Base-by-base conservation (phyloP, 2,797 vertebrate genomes). In the Synanceia verrucosa region DNA sequence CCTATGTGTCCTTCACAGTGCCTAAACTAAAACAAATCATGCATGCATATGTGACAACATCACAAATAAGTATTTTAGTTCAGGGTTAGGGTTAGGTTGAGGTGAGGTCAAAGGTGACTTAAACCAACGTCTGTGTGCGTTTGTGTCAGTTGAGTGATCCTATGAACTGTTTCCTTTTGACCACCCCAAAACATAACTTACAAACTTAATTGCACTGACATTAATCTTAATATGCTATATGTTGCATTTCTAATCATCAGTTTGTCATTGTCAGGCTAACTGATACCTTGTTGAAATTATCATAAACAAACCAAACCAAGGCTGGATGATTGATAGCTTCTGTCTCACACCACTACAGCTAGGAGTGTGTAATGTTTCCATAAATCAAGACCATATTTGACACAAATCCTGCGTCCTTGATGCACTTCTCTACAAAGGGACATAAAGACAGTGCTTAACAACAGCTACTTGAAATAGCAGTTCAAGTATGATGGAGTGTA, bases 311-410 rank as follows among this genome's bases (percentile, higher is more conserved):
- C 69, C 21, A 79, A 74, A 63, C 44, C 23, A 4, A 3, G 24
- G 44, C 9, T 55, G 56, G 59, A 60, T 78, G 79, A 85, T 51
- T 47, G 79, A 85, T 78, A 4, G 70, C 51, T 39, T 43, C 47
- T 51, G 72, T 58, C 63, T 50, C 55, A 41, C 34, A 12, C 26
- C 48, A 2, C 19, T 29, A 43, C 4, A 28, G 33, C 23, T 28
- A 19, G 37, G 11, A 5, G 33, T 4, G 9, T 9, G 21, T 5
- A 2, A 11, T n/a, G 16, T 14, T 37, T 31, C 41, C 53, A 24
- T 11, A 56, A 56, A 50, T 26, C 13, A 37, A 24, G 0, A 57
- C 14, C 9, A 50, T 7, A 3, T 41, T 29, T 14, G 1, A 41
- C 9, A 39, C n/a, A 16, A 41, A 41, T 24, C n/a, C 9, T 37